Base-by-base conservation (phyloP, 1,140 invertebrate species). In the Zaprionus ornatus region DNA sequence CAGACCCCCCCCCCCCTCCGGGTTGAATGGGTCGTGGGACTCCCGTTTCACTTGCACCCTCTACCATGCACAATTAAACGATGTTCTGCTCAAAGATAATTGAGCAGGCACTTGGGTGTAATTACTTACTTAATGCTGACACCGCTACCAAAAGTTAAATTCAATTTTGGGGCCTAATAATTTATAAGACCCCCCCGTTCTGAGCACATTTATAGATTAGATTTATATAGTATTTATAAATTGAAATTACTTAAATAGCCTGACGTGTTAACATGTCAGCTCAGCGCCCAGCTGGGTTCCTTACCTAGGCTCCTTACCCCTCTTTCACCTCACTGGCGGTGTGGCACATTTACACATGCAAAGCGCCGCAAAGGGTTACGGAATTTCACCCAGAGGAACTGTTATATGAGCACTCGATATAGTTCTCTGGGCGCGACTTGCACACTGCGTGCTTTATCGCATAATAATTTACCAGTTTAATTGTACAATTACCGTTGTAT, bases 51-150 rank as follows among this genome's bases (percentile, higher is more conserved):
- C 62, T 27, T 12, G 15, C 23, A 17, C 23, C 25, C 17, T 25
- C 17, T 3, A 2, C 54, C 55, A 52, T 79, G 83, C 77, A 80
- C 88, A 91, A 91, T 91, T 91, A 91, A 77, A 76, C 88, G 79
- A 68, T 91, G 69, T 65, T 77, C 63, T 76, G 80, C 69, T 80
- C 54, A 91, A 80, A 83, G 90, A 91, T 91, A 91, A 91, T 91
- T 91, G 84, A 91, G 88, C 88, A 88, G 88, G 88, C 88, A 91
- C 88, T 91, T 91, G 88, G 88, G 88, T 80, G 48, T 91, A 91
- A 91, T 91, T 91, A 91, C 90, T 91, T 91, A 91, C 76, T 91
- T 91, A 82, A 82, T 72, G 78, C 72, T 84, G 84, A 88, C 84
- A 83, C 37, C 52, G 52, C 40, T 21, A 60, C 57, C 50, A 59